phyloP scores from a whole-genome alignment of 2,797 vertebrate species.

The Trachops cirrhosus region DNA sequence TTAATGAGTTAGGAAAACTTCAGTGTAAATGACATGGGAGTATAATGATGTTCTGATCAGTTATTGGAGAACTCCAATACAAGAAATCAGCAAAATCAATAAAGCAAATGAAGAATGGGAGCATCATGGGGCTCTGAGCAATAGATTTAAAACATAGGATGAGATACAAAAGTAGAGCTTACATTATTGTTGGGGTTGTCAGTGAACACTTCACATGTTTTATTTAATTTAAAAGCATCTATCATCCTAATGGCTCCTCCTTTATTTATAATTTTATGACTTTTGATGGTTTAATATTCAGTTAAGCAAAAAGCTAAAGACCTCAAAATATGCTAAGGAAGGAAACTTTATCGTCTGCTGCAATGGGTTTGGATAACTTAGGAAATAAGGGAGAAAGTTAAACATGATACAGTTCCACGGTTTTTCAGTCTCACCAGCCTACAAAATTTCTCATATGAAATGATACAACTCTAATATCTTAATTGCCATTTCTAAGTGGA shows the following conservation, averaged over 20 bases:
- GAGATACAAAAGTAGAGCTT: not conserved
- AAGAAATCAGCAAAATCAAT: conserved; percentile 8
- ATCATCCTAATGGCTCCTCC: not conserved
- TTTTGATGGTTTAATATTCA: conserved; percentile 32
- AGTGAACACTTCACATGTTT: not conserved
- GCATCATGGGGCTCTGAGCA: not conserved
- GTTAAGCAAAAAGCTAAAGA: not conserved
- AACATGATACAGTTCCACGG: not conserved
- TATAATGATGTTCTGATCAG: not conserved
- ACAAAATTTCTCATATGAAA: not conserved
- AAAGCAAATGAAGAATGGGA: not conserved
- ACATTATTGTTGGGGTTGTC: not conserved
- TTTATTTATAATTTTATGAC: not conserved
- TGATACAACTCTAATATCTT: not conserved
- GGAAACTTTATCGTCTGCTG: conserved; percentile 1
- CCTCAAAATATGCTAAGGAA: not conserved
- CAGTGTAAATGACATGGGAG: not conserved
- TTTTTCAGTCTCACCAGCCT: not conserved
- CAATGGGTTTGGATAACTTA: not conserved
- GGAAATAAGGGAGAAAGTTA: not conserved
- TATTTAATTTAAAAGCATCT: conserved; percentile 40
- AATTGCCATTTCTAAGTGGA: not conserved
- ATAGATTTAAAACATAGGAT: not conserved
- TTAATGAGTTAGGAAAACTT: not conserved
- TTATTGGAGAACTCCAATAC: not conserved